Base-by-base conservation (phyloP, 2,797 vertebrate genomes). In the Catostomus latipinnis region DNA sequence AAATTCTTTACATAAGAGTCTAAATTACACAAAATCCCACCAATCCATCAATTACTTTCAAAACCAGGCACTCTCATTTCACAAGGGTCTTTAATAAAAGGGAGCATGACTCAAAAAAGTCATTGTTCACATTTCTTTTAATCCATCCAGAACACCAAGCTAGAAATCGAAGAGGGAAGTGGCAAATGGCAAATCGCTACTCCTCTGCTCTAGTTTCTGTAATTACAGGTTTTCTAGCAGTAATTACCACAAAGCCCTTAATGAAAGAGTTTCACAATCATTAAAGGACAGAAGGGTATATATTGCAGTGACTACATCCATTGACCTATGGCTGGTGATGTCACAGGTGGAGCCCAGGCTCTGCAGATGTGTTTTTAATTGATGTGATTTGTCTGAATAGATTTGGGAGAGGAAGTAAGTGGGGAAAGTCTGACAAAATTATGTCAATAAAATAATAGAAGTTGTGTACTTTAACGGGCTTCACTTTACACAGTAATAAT, bases 191-290 rank as follows among this genome's bases (percentile, higher is more conserved):
- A 46, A 72, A 78, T 4, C 0, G 2, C 10, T 45, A 13, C 52
- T 34, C 34, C 34, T 34, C 34, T 34, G 62, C 68, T 83, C 56
- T 46, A 63, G 52, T 81, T 61, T 80, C 60, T 67, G 75, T 83
- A 72, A 82, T 83, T 78, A 79, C 49, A 82, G 69, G 76, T 82
- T 83, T 71, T 58, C 16, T 14, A 6, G 56, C 54, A 72, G 85
- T 77, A 82, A 79, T 68, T 34, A 34, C 34, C 73, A 49, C 58
- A 48, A 80, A 73, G 66, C 61, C 56, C 72, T 76, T 82, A 79
- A 76, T 79, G 68, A 84, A 80, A 83, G 80, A 16, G 61, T 71
- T 57, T 79, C 65, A 12, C 48, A 22, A 57, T 78, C 65, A 60
- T 68, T 82, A 74, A 67, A 80, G 9, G 69, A 61, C 61, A 6